Conservation (phyloP, 2,888 invertebrate genomes). For the Epiperipatus broadwayi region DNA sequence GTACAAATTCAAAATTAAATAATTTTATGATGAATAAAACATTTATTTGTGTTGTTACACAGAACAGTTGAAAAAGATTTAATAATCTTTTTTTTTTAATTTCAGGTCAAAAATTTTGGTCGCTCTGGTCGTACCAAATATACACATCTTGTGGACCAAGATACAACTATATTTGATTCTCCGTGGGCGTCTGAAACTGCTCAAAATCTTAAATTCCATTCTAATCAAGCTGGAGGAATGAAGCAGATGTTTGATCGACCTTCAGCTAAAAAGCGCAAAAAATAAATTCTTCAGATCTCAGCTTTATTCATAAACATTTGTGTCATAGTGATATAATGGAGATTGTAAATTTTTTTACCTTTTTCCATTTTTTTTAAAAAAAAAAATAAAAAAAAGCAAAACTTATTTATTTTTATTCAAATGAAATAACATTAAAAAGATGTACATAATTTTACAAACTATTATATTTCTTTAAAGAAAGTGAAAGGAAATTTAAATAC, state of each 20-base stretch:
- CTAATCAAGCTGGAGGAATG: constrained; percentile 73
- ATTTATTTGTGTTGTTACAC: background rate
- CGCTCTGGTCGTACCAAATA: constrained; percentile 96
- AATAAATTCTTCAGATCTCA: constrained; percentile 19
- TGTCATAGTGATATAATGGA: background rate
- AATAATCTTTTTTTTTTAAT: constrained; percentile 10
- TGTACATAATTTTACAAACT: too few species aligned
- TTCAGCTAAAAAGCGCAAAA: constrained; percentile 39
- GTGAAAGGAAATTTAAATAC: too few species aligned
- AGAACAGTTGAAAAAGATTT: constrained; percentile 7
- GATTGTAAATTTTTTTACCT: too few species aligned
- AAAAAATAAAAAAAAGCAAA: too few species aligned
- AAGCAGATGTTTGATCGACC: constrained; percentile 81
- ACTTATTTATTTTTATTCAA: too few species aligned
- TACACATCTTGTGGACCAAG: constrained; percentile 95
- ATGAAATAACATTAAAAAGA: too few species aligned
- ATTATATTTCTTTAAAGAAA: too few species aligned
- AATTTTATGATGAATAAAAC: background rate
- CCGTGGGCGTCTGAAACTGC: constrained; percentile 87
- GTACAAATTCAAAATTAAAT: background rate
- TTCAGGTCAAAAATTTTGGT: constrained; percentile 88
- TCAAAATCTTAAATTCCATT: constrained; percentile 65
- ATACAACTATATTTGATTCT: constrained; percentile 91
- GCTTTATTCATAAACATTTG: too few species aligned
- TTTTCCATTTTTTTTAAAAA: too few species aligned